These are phyloP conservation scores for Ctenopoma multispine DNA, from an alignment of 2,797 vertebrate genomes.

Conservation along the genomic window DNA sequence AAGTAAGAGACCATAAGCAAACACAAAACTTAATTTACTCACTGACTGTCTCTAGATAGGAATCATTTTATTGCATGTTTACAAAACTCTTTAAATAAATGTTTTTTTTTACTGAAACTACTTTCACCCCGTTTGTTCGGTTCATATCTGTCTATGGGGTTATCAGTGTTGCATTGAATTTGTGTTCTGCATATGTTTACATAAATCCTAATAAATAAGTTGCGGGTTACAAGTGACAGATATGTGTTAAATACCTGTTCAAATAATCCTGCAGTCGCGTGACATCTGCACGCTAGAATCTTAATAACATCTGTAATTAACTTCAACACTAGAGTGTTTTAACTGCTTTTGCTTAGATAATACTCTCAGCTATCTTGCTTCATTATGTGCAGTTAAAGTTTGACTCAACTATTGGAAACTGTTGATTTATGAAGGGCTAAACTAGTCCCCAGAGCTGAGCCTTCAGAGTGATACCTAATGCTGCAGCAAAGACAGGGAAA, in stretches of 20 bases:
- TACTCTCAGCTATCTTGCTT: neutral
- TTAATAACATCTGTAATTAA: neutral
- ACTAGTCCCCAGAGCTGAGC: conserved; percentile 55
- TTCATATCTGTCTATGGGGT: neutral
- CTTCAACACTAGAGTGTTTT: neutral
- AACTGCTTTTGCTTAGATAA: neutral
- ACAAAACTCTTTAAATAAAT: neutral
- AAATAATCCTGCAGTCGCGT: too few relatives aligned
- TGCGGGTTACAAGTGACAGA: neutral
- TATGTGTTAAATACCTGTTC: neutral
- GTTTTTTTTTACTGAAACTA: neutral
- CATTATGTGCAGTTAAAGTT: neutral
- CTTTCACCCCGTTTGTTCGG: neutral
- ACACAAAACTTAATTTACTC: neutral
- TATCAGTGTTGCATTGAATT: neutral
- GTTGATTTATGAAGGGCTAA: conserved; percentile 51
- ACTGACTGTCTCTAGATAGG: neutral
- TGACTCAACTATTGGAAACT: conserved; percentile 34
- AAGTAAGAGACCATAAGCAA: neutral
- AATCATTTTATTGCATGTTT: neutral
- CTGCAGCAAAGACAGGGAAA: conserved; percentile 52
- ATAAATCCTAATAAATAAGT: neutral
- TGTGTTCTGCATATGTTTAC: neutral
- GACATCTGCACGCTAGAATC: neutral
- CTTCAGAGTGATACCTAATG: conserved; percentile 63